These are phyloP conservation scores for Myanophis thanlyinensis DNA, from an alignment of 2,113 vertebrate genomes.

Conservation along the genomic window DNA sequence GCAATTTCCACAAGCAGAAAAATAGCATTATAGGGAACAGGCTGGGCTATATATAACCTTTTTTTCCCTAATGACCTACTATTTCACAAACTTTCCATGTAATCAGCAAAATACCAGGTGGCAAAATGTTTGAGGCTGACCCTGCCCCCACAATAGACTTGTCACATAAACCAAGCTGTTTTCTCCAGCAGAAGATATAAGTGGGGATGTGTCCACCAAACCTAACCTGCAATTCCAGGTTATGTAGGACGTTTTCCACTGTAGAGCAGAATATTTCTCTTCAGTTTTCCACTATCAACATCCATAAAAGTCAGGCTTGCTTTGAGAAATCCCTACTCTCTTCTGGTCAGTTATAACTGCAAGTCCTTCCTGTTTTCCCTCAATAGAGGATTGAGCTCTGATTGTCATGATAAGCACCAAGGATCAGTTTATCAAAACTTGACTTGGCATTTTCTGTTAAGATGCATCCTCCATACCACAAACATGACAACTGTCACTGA, in stretches of 20 bases:
- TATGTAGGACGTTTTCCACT: neutral
- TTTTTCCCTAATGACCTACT: neutral
- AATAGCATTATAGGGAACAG: neutral
- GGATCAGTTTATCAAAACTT: neutral
- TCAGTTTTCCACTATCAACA: neutral
- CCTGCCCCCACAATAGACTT: neutral
- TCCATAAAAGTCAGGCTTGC: neutral
- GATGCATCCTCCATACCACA: neutral
- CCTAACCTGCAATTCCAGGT: neutral
- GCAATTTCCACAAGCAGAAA: neutral
- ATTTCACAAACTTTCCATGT: neutral
- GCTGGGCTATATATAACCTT: neutral
- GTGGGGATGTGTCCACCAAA: neutral
- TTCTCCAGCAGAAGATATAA: neutral
- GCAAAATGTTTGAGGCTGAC: neutral
- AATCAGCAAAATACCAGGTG: neutral
- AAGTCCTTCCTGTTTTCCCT: neutral
- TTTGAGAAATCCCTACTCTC: neutral
- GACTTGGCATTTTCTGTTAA: neutral
- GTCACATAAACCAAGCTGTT: neutral
- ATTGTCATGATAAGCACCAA: neutral
- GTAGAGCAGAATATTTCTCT: neutral
- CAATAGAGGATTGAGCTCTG: neutral
- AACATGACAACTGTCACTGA: neutral
- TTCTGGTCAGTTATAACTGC: neutral